phyloP scores from a whole-genome alignment of 2,113 vertebrate genomes.

The Nothoprocta perdicaria region DNA sequence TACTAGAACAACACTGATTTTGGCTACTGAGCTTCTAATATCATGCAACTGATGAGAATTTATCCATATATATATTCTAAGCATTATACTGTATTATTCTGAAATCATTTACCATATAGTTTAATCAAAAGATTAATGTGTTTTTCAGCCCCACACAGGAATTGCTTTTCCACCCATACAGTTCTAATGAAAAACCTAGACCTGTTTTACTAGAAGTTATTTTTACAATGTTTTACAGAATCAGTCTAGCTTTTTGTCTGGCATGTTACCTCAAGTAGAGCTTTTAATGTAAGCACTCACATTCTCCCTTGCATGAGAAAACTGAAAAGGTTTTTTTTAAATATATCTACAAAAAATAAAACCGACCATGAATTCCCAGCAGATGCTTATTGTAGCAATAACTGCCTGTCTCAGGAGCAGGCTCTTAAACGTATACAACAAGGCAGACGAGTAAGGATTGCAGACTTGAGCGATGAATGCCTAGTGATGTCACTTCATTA shows the following conservation, averaged over 20 bases:
- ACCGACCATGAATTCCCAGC: background rate
- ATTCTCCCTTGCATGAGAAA: background rate
- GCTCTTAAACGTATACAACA: accelerated
- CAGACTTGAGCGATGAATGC: background rate
- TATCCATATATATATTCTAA: background rate
- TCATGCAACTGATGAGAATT: background rate
- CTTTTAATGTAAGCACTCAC: background rate
- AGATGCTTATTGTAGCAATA: background rate
- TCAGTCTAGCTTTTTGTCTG: background rate
- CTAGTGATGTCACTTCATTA: background rate
- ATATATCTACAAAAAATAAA: background rate
- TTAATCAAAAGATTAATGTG: background rate
- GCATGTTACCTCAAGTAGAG: background rate
- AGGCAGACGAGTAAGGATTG: background rate
- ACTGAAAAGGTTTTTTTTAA: background rate
- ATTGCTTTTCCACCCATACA: background rate
- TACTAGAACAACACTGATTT: background rate
- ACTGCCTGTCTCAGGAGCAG: background rate
- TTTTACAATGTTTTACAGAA: background rate
- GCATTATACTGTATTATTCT: background rate
- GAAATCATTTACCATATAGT: background rate
- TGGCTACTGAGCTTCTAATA: background rate
- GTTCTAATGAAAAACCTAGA: background rate
- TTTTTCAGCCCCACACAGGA: background rate
- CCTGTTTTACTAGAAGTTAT: background rate